A percentile compares a stretch with the other conserved stretches of the same genome.
Conservation (phyloP, 2,113 vertebrate genomes). For the Pimephales promelas region DNA sequence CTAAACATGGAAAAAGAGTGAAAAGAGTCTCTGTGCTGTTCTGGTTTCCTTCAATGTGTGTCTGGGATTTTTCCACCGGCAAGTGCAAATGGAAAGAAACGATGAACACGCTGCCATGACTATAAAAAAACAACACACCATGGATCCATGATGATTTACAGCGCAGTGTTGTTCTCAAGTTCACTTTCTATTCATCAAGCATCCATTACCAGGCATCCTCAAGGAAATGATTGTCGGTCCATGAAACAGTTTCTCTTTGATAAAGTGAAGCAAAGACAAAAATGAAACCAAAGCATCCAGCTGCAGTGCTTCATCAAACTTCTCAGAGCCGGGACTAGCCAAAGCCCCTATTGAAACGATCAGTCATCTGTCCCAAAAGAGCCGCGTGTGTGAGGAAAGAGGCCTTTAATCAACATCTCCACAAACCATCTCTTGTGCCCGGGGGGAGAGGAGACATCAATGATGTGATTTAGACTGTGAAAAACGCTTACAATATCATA, state of each 20-base stretch:
- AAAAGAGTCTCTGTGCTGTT: neutral
- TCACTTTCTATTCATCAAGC: neutral
- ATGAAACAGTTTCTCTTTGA: neutral
- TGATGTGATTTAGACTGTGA: neutral
- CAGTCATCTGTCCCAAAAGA: neutral
- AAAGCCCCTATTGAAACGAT: neutral
- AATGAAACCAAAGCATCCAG: neutral
- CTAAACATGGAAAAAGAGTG: neutral
- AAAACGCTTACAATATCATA: neutral
- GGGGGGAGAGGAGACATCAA: neutral
- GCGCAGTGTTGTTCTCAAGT: neutral
- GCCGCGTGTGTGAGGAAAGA: neutral
- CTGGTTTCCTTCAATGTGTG: neutral
- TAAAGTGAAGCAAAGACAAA: neutral
- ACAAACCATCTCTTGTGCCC: neutral
- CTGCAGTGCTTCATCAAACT: neutral
- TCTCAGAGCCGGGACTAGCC: neutral
- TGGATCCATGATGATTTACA: slow-evolving; percentile 20
- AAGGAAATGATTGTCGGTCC: neutral
- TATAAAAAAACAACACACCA: slow-evolving; percentile 16
- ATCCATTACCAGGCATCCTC: neutral
- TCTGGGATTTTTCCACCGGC: neutral
- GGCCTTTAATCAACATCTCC: neutral
- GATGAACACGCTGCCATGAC: neutral
- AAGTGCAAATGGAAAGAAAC: neutral